These are phyloP conservation scores for Babyrousa celebensis DNA, from an alignment of 2,797 vertebrate genomes.

Conservation along the genomic window DNA sequence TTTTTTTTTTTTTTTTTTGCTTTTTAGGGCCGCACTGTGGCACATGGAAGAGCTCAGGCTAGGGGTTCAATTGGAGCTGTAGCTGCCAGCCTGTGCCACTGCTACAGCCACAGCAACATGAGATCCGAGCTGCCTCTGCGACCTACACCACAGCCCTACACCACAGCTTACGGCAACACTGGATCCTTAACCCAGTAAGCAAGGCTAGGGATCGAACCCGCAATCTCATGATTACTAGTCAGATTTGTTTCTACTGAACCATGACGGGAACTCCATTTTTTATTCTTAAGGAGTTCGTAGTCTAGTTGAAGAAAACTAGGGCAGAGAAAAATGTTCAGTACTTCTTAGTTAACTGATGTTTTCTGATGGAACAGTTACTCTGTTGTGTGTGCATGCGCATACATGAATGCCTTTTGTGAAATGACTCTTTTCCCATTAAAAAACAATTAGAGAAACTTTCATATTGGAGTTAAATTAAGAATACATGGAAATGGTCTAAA, in stretches of 20 bases:
- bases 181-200: no score
- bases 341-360: constrained; percentile 42
- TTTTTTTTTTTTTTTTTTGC: neutral
- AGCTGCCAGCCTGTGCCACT: no score
- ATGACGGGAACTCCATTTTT: neutral
- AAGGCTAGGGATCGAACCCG: no score
- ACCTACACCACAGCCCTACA: no score
- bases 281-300: neutral
- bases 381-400: neutral
- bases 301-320: constrained; percentile 42
- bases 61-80: no score
- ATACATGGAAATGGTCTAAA: constrained; percentile 8
- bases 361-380: constrained; percentile 24
- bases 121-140: no score
- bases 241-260: no score
- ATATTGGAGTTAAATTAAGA: constrained; percentile 43
- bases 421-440: constrained; percentile 42
- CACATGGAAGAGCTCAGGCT: no score
- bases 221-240: no score
- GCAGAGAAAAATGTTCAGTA: constrained; percentile 31
- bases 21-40: no score
- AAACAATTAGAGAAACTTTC: constrained; percentile 34
- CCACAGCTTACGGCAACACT: no score
- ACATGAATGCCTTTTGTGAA: neutral
- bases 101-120: no score